Percentiles rank a stretch among this genome's conserved stretches.
Conservation (phyloP, 1,140 invertebrate species). For the Achroia grisella region DNA sequence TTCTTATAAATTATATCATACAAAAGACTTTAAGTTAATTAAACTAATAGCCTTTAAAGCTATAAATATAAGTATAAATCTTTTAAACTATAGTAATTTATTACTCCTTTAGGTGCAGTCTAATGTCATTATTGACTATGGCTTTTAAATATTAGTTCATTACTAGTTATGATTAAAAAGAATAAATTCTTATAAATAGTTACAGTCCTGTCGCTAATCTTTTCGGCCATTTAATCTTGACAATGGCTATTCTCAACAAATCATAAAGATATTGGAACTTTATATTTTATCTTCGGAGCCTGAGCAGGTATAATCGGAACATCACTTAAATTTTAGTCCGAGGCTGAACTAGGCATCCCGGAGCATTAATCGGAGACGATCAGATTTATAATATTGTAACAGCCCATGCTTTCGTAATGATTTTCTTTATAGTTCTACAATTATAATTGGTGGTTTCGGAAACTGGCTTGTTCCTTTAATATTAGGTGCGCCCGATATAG, state of each 20-base stretch:
- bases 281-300: constrained; percentile 83
- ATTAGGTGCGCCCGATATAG: constrained; percentile 82
- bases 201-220: constrained; percentile 65
- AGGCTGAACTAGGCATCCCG: constrained; percentile 77
- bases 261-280: constrained; percentile 84
- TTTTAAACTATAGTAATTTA: constrained; percentile 66
- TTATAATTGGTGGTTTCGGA: constrained; percentile 86
- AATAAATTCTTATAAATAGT: constrained; percentile 70
- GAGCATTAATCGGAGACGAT: constrained; percentile 77
- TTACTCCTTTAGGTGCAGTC: constrained; percentile 74
- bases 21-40: constrained; percentile 76
- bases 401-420: constrained; percentile 83
- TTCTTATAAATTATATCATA: constrained; percentile 30
- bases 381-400: constrained; percentile 85
- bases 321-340: constrained; percentile 79
- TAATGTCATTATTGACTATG: constrained; percentile 69
- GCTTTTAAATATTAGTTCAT: too few relatives aligned
- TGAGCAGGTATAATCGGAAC: constrained; percentile 79
- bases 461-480: constrained; percentile 85
- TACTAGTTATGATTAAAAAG: constrained; percentile 60
- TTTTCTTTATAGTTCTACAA: constrained; percentile 84
- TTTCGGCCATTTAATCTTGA: constrained; percentile 65
- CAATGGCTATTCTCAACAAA: constrained; percentile 80
- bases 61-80: constrained; percentile 64
- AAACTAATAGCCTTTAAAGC: constrained; percentile 77